These are phyloP conservation scores for Bilobella aurantiaca DNA, from an alignment of 1,140 invertebrate species.

Conservation along the genomic window DNA sequence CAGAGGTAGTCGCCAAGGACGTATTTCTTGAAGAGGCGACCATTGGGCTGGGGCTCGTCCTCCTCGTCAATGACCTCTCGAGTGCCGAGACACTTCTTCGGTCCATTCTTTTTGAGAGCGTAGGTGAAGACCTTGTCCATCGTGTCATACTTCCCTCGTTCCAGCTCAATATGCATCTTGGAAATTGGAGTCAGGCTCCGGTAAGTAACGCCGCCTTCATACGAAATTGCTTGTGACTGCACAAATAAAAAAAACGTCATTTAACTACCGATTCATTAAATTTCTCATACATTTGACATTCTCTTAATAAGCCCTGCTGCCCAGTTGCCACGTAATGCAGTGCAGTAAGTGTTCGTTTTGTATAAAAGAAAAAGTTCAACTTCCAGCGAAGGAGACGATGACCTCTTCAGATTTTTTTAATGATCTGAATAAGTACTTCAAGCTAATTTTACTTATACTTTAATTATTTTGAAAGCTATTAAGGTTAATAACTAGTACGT, in stretches of 20 bases:
- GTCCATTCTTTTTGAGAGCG: slow-evolving; percentile 57
- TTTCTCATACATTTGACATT: neutral
- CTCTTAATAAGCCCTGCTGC: neutral
- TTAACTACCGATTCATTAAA: neutral
- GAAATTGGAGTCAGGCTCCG: slow-evolving; percentile 56
- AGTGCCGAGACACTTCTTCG: slow-evolving; percentile 74
- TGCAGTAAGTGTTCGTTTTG: too few species aligned
- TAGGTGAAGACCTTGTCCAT: slow-evolving; percentile 76
- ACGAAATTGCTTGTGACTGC: slow-evolving; percentile 48
- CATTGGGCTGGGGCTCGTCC: slow-evolving; percentile 85
- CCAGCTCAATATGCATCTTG: slow-evolving; percentile 56
- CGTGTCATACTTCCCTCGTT: slow-evolving; percentile 67
- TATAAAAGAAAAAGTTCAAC: too few species aligned
- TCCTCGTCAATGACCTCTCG: slow-evolving; percentile 82
- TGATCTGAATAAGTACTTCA: too few species aligned
- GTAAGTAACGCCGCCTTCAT: slow-evolving; percentile 56
- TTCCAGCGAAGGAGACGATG: too few species aligned
- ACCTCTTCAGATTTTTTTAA: too few species aligned
- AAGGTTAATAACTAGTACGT: too few species aligned
- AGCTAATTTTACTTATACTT: too few species aligned
- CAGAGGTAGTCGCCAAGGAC: slow-evolving; percentile 88
- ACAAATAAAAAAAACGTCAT: slow-evolving; percentile 34
- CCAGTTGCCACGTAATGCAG: too few species aligned
- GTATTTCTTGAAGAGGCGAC: slow-evolving; percentile 92
- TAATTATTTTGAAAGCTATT: too few species aligned